Evolutionary conservation across 2,888 invertebrate species (phyloP), one percentile per base, ranked within the genome.

Genomic region (Stomorhina lunata): DNA sequence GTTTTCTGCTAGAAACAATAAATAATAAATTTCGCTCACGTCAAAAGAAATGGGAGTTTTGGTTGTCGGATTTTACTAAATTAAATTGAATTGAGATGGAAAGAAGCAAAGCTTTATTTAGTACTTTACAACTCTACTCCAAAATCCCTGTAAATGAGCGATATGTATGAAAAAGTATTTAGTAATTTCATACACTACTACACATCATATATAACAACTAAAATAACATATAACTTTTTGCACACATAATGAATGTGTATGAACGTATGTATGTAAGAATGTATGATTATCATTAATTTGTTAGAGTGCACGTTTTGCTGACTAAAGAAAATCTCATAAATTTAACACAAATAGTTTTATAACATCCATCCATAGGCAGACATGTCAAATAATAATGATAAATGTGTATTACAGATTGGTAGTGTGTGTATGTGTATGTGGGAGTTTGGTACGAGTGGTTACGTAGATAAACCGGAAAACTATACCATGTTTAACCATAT

Each of bases 251-350:
- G 15, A 7, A 29, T 32, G 29, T 17, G 29, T 17, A 29, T 5
- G 9, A 9, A 17, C 43, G 27, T 61, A 43, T 43, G 9, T 43
- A 29, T 5, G 12, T 63, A 17, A 5, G 0, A n/a, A 12, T 22
- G 10, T 22, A 22, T 34, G 9, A 32, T 17, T 57, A 32, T 37
- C 12, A 50, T 50, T 55, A 55, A 17, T 48, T 6, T 22, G 9
- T 48, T 22, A 22, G 5, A 81, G 20, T 3, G 48, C 48, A 22
- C 76, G 76, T 81, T 81, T 37, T 80, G 81, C 71, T 76, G 76
- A 76, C 66, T 76, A 50, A 66, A 59, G 65, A 72, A 66, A 59
- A 76, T 59, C 66, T 71, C 76, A 81, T 76, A 76, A 76, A 81
- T 81, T 81, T 65, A 76, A 71, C 57, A 53, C 40, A 59, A 66